Evolutionary conservation across 1,140 invertebrate genomes (phyloP), one percentile per base, ranked within the genome.

Genomic region (Asbolus verrucosus): DNA sequence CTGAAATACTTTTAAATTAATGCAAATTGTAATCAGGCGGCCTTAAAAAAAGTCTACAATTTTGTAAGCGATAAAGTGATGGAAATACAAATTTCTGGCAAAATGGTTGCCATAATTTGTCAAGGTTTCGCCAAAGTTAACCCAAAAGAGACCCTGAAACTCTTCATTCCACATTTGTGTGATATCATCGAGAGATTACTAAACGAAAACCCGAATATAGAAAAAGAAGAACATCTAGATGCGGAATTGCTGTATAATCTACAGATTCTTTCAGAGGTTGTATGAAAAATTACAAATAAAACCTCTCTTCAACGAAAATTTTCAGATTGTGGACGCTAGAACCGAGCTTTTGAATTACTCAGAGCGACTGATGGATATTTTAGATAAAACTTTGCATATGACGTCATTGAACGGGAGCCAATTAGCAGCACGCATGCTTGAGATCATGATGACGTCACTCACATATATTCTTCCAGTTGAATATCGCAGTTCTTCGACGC

Each of bases 41-140:
- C 92, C 0, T 76, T 95, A 8, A 85, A 88, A 61, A 94, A 93
- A 79, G 83, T 96, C 2, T 87, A 88, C 27, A 81, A 83, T 4
- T 96, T 94, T 81, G 86, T 93, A 0, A 89, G 86, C 0, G 85
- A 87, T 9, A 87, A 87, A 13, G 90, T 94, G 5, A 88, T 94
- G 39, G 95, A 97, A 80, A 91, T 89, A 0, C 90, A 90, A 75
- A 90, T 96, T 0, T 90, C 94, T 0, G 94, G 93, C 0, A 90
- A 89, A 77, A 86, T 93, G 75, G 87, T 92, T 0, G 82, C 94
- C 15, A 72, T 78, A 0, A 41, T 85, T 0, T 88, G 91, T 70
- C 84, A 87, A 38, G 85, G 89, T 16, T 94, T 93, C 79, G 85
- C 89, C 1, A 88, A 86, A 62, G 86, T 92, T 33, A 87, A 90